Evolutionary conservation across 2,888 invertebrate genomes (phyloP).

Genomic region (Venustoraphidia nigricollis): DNA sequence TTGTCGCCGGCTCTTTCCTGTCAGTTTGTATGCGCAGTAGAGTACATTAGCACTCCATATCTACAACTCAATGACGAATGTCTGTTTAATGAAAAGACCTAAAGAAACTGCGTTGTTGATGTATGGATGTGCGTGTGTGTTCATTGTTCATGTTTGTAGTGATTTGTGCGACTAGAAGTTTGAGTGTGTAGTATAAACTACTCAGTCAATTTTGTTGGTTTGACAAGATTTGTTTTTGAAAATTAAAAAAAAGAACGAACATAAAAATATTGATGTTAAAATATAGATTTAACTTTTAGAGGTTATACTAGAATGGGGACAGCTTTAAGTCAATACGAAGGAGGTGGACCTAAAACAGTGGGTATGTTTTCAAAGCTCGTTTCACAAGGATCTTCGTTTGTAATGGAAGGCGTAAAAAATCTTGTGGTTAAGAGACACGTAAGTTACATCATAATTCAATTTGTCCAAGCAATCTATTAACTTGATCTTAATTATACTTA

Average conservation of each 20-base stretch:
- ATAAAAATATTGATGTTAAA: no score
- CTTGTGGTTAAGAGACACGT: slow-evolving; percentile 96
- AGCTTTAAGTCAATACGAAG: slow-evolving; percentile 70
- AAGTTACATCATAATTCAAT: slow-evolving; percentile 26
- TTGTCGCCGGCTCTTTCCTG: no score
- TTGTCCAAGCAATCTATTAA: no score
- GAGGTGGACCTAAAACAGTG: slow-evolving; percentile 87
- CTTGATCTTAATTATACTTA: no score
- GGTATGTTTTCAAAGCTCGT: slow-evolving; percentile 98
- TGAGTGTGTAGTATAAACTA: neutral
- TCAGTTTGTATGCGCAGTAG: no score
- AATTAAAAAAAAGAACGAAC: neutral
- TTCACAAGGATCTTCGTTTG: slow-evolving; percentile 92
- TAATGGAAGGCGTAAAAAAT: slow-evolving; percentile 99
- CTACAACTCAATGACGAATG: no score
- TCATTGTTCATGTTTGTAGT: no score
- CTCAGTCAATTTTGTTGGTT: neutral
- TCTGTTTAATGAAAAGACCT: no score
- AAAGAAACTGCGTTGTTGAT: no score
- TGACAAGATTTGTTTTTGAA: neutral
- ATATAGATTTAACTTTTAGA: slow-evolving; percentile 27
- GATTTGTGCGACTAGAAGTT: no score
- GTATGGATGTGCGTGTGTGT: no score
- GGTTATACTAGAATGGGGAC: slow-evolving; percentile 63
- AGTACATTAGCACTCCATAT: no score